Evolutionary conservation across 2,113 vertebrate species (phyloP).

Genomic region (Pardalotus punctatus): DNA sequence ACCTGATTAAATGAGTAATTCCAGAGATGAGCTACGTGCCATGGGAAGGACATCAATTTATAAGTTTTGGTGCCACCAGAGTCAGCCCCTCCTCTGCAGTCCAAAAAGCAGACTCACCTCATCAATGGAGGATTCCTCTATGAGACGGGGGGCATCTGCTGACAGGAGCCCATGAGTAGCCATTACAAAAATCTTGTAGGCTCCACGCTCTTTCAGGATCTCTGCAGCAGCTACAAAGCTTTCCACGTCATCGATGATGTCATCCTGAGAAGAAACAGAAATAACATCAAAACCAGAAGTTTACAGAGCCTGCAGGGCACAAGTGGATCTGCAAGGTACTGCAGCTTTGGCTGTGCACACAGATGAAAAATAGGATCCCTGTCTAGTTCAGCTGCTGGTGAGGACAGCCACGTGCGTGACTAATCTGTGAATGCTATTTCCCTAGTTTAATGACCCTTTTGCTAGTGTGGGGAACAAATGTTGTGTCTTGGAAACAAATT

Average conservation of each 20-base stretch:
- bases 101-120: constrained; percentile 73
- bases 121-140: constrained; percentile 94
- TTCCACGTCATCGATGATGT: constrained; percentile 96
- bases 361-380: not conserved
- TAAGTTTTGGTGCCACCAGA: not conserved
- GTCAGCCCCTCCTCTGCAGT: not conserved
- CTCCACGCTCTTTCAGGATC: constrained; percentile 95
- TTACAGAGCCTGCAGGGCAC: not conserved
- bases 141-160: constrained; percentile 92
- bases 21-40: not conserved
- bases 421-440: not conserved
- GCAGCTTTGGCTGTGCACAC: not conserved
- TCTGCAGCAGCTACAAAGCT: constrained; percentile 96
- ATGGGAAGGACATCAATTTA: not conserved
- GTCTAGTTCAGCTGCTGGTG: not conserved
- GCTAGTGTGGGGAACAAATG: not conserved
- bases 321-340: not conserved
- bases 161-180: constrained; percentile 96
- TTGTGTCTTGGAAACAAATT: not conserved
- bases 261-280: constrained; percentile 79
- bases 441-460: not conserved
- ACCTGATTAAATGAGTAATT: not conserved
- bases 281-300: not conserved
- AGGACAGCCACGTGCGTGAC: not conserved
- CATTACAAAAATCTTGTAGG: constrained; percentile 99